These are phyloP conservation scores for Acromyrmex heyeri DNA, from an alignment of 1,140 invertebrate species.

Conservation along the genomic window DNA sequence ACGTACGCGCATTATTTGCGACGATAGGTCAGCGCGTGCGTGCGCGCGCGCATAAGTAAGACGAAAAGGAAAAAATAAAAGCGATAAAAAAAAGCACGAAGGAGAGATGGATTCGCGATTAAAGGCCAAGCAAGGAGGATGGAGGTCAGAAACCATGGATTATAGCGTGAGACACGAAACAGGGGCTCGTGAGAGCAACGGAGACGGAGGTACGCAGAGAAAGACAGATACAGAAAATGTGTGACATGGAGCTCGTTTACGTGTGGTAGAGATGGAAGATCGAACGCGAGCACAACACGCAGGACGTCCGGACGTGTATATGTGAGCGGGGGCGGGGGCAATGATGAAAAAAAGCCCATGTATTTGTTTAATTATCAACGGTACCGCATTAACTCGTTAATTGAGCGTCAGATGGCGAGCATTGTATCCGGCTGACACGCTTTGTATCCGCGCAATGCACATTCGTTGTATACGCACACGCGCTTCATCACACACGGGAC, in stretches of 20 bases:
- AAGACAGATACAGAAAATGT: constrained; percentile 25
- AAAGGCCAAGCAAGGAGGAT: constrained; percentile 54
- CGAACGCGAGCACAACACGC: background rate
- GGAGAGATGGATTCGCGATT: constrained; percentile 60
- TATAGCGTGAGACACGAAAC: constrained; percentile 63
- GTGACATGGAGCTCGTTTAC: constrained; percentile 48
- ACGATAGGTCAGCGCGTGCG: constrained; percentile 34
- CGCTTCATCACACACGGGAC: constrained; percentile 2
- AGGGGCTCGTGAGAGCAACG: constrained; percentile 28
- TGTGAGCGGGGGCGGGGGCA: constrained; percentile 12
- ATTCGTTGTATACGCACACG: constrained; percentile 44
- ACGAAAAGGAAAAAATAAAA: constrained; percentile 24
- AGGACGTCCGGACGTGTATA: background rate
- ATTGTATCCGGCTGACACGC: constrained; percentile 85
- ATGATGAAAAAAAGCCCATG: constrained; percentile 74
- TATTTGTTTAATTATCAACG: constrained; percentile 87
- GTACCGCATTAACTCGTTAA: constrained; percentile 87
- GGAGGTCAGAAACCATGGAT: constrained; percentile 62
- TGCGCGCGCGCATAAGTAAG: constrained; percentile 50
- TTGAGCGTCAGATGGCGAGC: constrained; percentile 85
- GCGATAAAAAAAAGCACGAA: constrained; percentile 36
- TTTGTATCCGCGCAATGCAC: constrained; percentile 78
- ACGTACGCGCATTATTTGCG: constrained; percentile 78
- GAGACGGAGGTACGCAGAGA: background rate
- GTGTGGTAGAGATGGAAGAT: constrained; percentile 47